These are phyloP conservation scores for Cyclophora punctaria DNA, from an alignment of 2,888 invertebrate genomes.

Conservation along the genomic window DNA sequence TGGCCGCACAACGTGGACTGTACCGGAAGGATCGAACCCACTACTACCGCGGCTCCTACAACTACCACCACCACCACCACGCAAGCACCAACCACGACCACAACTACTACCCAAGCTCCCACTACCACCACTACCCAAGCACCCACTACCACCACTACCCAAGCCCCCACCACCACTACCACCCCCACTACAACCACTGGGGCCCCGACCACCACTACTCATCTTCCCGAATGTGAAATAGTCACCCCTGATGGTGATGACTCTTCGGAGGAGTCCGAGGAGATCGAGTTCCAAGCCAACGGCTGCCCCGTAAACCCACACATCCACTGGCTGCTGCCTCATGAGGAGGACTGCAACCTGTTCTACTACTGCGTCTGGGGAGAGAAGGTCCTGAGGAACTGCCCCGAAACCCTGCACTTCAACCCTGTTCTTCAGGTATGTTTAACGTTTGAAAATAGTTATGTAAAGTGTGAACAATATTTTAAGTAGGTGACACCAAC, in stretches of 20 bases:
- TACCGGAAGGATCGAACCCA: conserved; percentile 43
- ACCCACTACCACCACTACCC: conserved; percentile 8
- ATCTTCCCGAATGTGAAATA: no score
- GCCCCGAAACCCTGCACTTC: conserved; percentile 39
- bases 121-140: conserved; percentile 7
- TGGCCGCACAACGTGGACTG: conserved; percentile 78
- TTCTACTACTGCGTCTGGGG: conserved; percentile 62
- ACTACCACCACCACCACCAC: conserved; percentile 13
- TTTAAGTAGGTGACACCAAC: no score
- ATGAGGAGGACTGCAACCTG: conserved; percentile 38
- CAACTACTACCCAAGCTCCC: conserved; percentile 9
- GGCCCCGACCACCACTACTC: not conserved
- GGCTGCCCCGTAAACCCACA: conserved; percentile 51
- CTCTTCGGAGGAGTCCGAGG: conserved; percentile 6
- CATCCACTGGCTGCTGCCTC: conserved; percentile 50
- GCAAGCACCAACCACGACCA: conserved; percentile 5
- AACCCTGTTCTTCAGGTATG: conserved; percentile 44
- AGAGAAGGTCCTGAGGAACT: conserved; percentile 29
- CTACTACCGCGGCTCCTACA: not conserved
- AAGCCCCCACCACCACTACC: conserved; percentile 7
- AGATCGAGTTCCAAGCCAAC: conserved; percentile 35
- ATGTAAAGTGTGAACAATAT: no score
- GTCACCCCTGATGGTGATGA: not conserved
- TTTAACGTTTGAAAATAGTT: not conserved
- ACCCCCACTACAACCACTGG: not conserved